A percentile compares a stretch with the other conserved stretches of the same genome.
Conservation (phyloP, 2,888 invertebrate species). For the Yponomeuta evonymella region DNA sequence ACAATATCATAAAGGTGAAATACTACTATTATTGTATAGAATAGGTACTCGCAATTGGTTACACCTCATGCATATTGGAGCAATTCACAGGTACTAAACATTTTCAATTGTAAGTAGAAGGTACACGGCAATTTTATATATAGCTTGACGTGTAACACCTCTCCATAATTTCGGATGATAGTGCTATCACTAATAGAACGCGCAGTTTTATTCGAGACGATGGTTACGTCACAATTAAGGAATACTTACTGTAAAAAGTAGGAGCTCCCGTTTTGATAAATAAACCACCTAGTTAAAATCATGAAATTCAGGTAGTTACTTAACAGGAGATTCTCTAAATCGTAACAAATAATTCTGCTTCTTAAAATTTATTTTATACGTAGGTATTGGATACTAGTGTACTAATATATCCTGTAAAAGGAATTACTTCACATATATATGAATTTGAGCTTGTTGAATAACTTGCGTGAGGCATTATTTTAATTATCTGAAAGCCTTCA, state of each 20-base stretch:
- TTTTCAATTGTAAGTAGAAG: conserved; percentile 8
- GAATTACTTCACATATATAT: not conserved
- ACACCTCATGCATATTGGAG: conserved; percentile 52
- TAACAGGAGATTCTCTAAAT: not conserved
- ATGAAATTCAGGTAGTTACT: not conserved
- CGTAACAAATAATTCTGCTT: not conserved
- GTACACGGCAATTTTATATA: not conserved
- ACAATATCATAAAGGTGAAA: conserved; percentile 21
- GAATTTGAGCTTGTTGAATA: not conserved
- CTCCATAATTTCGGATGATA: no score
- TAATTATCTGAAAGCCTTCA: not conserved
- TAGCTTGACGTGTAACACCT: no score
- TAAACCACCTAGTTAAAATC: not conserved
- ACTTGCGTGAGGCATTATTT: not conserved
- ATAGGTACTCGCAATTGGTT: conserved; percentile 16
- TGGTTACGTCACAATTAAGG: not conserved
- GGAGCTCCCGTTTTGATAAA: not conserved
- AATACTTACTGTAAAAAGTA: not conserved
- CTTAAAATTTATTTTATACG: not conserved
- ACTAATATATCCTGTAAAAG: not conserved
- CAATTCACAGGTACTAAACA: conserved; percentile 64
- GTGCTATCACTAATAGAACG: conserved; percentile 6
- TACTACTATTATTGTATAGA: conserved; percentile 17
- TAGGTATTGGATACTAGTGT: not conserved
- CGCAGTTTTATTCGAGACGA: conserved; percentile 9